Evolutionary conservation across 1,140 invertebrate species (phyloP), one percentile per base, ranked within the genome.

Genomic region (Heliconius melpomene): DNA sequence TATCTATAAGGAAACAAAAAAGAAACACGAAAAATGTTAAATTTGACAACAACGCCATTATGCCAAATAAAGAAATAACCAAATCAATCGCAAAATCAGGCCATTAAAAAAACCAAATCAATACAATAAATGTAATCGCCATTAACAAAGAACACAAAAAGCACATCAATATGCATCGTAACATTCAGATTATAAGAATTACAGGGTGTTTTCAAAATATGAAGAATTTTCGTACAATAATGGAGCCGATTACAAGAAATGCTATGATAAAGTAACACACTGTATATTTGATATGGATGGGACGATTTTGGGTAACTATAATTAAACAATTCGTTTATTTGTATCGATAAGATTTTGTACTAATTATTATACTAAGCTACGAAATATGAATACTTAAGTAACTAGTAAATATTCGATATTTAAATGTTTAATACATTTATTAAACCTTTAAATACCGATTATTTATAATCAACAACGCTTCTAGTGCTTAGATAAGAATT

Each of bases 251-350:
- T 66, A 54, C n/a, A 74, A 57, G 26, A 80, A 77, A 52, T 72
- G 54, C 6, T 80, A 54, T 70, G 18, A 32, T 7, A 80, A 77
- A 77, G 89, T 91, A 2, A 90, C 90, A 2, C 90, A 92, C 73
- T 91, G 90, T 50, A 40, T 91, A 7, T 91, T 91, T 74, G 91
- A 92, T 79, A 77, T 91, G 81, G 91, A 92, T 71, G 91, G 91
- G 0, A 91, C 91, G 20, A 82, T 92, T 40, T 81, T 91, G 3
- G 86, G 89, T 84, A 71, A 52, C 5, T 52, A 52, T 18, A 50
- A 18, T 50, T 18, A 50, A 50, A 50, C 16, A 18, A 50, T 16
- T 52, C 1, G 18, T 20, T 52, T 20, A 2, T 52, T 20, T 52
- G 13, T 52, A 52, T 52, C 16, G 2, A 52, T 52, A 52, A 52